These are phyloP conservation scores for Enteromius argenteus DNA, from an alignment of 2,797 vertebrate genomes.

Conservation along the genomic window DNA sequence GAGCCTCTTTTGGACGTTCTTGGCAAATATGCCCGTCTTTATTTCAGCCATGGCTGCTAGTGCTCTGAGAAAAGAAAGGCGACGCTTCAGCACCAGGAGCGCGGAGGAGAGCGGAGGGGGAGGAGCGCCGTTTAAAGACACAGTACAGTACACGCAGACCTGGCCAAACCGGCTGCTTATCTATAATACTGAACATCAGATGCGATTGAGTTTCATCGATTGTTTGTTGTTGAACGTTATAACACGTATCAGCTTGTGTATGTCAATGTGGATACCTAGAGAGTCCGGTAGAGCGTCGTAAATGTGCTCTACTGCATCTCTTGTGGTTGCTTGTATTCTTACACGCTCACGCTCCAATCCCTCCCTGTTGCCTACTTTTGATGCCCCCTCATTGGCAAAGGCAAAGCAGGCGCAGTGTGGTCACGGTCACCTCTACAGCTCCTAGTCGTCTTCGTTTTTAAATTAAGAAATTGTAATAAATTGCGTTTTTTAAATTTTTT, in stretches of 20 bases:
- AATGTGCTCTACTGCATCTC: neutral
- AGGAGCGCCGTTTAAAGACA: conserved; percentile 70
- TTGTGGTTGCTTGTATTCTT: neutral
- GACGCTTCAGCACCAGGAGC: conserved; percentile 61
- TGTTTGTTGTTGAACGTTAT: neutral
- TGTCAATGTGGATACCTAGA: neutral
- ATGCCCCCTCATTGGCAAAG: neutral
- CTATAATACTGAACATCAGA: neutral
- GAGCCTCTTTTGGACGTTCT: conserved; percentile 94
- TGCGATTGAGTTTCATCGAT: neutral
- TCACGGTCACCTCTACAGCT: neutral
- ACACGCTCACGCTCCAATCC: neutral
- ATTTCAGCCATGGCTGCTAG: conserved; percentile 92
- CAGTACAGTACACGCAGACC: conserved; percentile 11
- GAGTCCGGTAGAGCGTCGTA: neutral
- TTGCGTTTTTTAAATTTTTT: neutral
- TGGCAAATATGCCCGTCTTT: conserved; percentile 94
- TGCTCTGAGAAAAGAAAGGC: conserved; percentile 63
- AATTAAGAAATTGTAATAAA: neutral
- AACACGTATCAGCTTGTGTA: neutral
- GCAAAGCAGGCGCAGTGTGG: neutral
- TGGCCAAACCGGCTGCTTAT: neutral
- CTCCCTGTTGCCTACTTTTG: conserved; percentile 12
- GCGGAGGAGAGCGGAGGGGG: conserved; percentile 50
- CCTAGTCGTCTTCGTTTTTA: neutral